These are phyloP conservation scores for Drosophila parabipectinata DNA, from an alignment of 1,140 invertebrate genomes.

Conservation along the genomic window DNA sequence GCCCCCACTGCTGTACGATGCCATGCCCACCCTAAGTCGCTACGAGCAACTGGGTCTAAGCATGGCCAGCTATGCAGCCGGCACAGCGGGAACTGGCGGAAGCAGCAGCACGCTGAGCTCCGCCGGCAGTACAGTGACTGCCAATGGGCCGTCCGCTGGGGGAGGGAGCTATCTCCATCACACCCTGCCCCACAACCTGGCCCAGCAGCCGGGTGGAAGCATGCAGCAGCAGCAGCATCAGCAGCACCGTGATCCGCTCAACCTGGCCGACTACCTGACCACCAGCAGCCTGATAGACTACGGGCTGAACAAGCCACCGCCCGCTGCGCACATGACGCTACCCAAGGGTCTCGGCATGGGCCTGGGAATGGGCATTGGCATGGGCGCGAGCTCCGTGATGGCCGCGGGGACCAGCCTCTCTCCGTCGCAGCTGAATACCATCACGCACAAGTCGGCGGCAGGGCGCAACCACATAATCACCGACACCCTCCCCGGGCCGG, in stretches of 20 bases:
- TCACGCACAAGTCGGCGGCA: constrained; percentile 79
- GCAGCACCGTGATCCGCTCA: constrained; percentile 66
- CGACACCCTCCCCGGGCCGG: constrained; percentile 89
- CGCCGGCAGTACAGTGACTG: constrained; percentile 56
- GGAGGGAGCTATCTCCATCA: constrained; percentile 61
- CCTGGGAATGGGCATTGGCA: constrained; percentile 1
- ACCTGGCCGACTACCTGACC: constrained; percentile 77
- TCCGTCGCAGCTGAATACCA: constrained; percentile 68
- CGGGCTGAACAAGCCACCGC: constrained; percentile 73
- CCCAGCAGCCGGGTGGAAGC: constrained; percentile 38
- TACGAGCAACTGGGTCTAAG: constrained; percentile 76
- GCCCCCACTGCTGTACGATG: constrained; percentile 71
- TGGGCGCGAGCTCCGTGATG: constrained; percentile 42
- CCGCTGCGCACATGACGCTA: constrained; percentile 72
- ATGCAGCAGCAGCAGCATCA: constrained; percentile 26
- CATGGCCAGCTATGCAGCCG: constrained; percentile 59
- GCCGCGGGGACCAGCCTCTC: constrained; percentile 55
- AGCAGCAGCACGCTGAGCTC: constrained; percentile 72
- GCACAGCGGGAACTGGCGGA: constrained; percentile 34
- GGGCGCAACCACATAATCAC: constrained; percentile 88
- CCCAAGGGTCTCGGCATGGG: constrained; percentile 70
- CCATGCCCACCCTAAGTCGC: constrained; percentile 76
- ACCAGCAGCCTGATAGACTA: constrained; percentile 83
- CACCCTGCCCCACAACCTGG: constrained; percentile 58
- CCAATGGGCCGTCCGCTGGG: constrained; percentile 23